These are phyloP conservation scores for Montipora foliosa DNA, from an alignment of 64 coral and sea anemone species.

Conservation along the genomic window DNA sequence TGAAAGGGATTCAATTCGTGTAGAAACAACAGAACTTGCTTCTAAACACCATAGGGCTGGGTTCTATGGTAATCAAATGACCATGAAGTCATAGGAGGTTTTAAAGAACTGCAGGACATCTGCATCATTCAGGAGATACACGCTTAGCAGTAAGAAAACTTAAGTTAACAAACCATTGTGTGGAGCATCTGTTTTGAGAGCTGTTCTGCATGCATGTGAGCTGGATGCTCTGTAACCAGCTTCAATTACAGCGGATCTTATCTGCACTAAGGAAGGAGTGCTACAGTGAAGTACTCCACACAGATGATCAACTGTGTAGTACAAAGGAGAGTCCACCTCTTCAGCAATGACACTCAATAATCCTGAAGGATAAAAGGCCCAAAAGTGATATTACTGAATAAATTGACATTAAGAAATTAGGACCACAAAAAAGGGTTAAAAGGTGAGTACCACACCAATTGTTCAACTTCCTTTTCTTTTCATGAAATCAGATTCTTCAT, in stretches of 20 bases:
- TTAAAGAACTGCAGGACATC: too few species aligned
- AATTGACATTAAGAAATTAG: too few species aligned
- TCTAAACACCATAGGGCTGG: too few species aligned
- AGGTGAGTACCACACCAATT: too few species aligned
- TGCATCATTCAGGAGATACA: too few species aligned
- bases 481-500: too few species aligned
- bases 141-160: not conserved
- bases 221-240: slow-evolving; percentile 87
- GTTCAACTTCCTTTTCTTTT: too few species aligned
- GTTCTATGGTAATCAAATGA: too few species aligned
- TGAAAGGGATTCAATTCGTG: too few species aligned
- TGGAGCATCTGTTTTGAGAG: slow-evolving; percentile 96
- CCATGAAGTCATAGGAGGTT: too few species aligned
- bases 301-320: slow-evolving; percentile 84
- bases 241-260: slow-evolving; percentile 85
- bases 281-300: slow-evolving; percentile 89
- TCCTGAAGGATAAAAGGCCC: slow-evolving; percentile 50
- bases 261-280: slow-evolving; percentile 92
- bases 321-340: slow-evolving; percentile 86
- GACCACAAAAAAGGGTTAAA: too few species aligned
- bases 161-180: slow-evolving; percentile 66
- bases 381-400: not conserved
- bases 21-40: too few species aligned
- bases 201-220: slow-evolving; percentile 86
- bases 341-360: slow-evolving; percentile 87